A percentile compares a stretch with the other conserved stretches of the same genome.
These are phyloP conservation scores for Pipistrellus pygmaeus DNA, from an alignment of 2,797 vertebrate genomes.

Conservation along the genomic window DNA sequence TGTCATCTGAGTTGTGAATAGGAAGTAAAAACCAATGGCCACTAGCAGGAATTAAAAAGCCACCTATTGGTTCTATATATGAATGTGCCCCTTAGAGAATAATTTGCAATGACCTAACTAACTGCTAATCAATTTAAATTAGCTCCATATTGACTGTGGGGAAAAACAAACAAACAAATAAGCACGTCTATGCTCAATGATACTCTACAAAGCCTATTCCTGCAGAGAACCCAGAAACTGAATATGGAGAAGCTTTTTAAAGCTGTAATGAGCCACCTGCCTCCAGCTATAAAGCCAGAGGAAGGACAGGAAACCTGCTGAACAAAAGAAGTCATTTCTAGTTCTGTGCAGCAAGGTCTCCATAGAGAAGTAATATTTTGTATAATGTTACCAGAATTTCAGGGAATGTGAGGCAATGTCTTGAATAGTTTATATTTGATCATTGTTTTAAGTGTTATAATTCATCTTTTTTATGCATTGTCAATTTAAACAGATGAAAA, in stretches of 20 bases:
- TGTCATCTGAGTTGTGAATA: neutral
- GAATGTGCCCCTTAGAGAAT: neutral
- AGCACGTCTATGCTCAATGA: neutral
- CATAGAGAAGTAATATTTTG: neutral
- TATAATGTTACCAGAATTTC: neutral
- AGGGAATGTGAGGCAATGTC: neutral
- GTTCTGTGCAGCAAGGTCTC: neutral
- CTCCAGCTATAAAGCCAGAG: slow-evolving; percentile 69
- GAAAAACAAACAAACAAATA: slow-evolving; percentile 21
- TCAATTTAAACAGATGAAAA: neutral
- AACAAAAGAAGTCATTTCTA: slow-evolving; percentile 40
- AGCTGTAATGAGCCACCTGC: slow-evolving; percentile 74
- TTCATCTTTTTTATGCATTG: neutral
- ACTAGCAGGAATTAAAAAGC: slow-evolving; percentile 13
- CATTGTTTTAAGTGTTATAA: slow-evolving; percentile 4
- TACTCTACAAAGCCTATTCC: slow-evolving; percentile 39
- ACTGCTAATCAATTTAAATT: slow-evolving; percentile 22
- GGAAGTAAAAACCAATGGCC: neutral
- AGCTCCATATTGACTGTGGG: neutral
- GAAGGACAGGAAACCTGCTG: slow-evolving; percentile 6
- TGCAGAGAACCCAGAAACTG: slow-evolving; percentile 70
- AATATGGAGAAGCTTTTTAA: slow-evolving; percentile 62
- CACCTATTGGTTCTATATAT: neutral
- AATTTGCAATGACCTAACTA: neutral
- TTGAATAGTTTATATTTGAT: neutral